phyloP scores from a whole-genome alignment of 2,797 vertebrate species.

The Pelochelys cantorii region DNA sequence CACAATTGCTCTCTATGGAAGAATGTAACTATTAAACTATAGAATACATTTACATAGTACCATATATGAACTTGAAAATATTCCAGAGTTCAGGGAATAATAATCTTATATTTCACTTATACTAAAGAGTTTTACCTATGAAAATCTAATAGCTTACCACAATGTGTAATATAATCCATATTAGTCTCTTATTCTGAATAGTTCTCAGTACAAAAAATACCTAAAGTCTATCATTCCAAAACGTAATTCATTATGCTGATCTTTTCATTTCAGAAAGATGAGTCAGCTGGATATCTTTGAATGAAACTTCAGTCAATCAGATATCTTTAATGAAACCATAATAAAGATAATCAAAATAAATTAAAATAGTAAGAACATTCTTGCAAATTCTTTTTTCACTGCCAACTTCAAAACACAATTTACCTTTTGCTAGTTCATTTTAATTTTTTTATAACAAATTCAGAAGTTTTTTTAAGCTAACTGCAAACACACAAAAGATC shows the following conservation, averaged over 20 bases:
- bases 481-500: slow-evolving; percentile 72
- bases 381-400: slow-evolving; percentile 50
- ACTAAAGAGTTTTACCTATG: background rate
- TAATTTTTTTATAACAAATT: slow-evolving; percentile 63
- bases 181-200: slow-evolving; percentile 17
- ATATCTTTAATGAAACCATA: slow-evolving; percentile 27
- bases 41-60: background rate
- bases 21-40: background rate
- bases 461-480: slow-evolving; percentile 57
- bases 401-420: slow-evolving; percentile 45
- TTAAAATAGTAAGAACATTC: slow-evolving; percentile 23
- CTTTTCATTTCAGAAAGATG: background rate
- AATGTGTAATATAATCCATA: slow-evolving; percentile 45
- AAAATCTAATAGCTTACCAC: slow-evolving; percentile 45
- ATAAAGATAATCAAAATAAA: background rate
- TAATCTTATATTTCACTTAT: background rate
- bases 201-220: slow-evolving; percentile 16
- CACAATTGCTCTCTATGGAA: background rate
- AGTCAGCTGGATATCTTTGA: slow-evolving; percentile 22
- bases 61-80: slow-evolving; percentile 36
- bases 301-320: slow-evolving; percentile 23
- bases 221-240: slow-evolving; percentile 32
- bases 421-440: slow-evolving; percentile 60
- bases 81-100: slow-evolving; percentile 45
- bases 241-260: slow-evolving; percentile 44